Evolutionary conservation across 2,797 vertebrate genomes (phyloP).

Genomic region (Trachops cirrhosus): DNA sequence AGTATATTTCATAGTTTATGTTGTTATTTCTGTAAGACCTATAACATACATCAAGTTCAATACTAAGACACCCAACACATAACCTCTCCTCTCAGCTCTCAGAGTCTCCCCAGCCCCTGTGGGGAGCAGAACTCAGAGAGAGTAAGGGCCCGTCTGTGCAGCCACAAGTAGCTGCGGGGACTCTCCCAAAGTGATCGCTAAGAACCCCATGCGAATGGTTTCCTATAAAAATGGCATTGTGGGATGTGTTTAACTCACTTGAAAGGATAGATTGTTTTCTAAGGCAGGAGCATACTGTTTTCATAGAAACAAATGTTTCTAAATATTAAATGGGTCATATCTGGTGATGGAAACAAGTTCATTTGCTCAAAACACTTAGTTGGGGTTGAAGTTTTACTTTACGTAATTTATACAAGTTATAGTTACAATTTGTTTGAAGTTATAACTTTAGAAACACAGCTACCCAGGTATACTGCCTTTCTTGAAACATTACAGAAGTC

Average conservation of each 20-base stretch:
- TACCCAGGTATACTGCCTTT: background rate
- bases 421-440: conserved; percentile 4
- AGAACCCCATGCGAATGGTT: background rate
- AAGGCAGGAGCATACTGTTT: background rate
- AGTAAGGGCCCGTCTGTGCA: background rate
- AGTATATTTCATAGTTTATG: background rate
- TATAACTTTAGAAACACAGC: conserved; percentile 52
- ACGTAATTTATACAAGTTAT: conserved; percentile 12
- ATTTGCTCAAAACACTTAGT: conserved; percentile 26
- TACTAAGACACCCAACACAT: background rate
- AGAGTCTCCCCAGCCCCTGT: background rate
- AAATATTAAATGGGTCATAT: conserved; percentile 30
- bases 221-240: conserved; percentile 23
- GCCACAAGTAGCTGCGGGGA: background rate
- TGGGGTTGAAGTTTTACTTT: conserved; percentile 33
- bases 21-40: conserved; percentile 7
- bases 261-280: conserved; percentile 48
- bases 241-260: conserved; percentile 32
- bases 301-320: conserved; percentile 45
- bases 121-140: background rate
- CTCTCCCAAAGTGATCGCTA: background rate
- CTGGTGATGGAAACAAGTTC: conserved; percentile 39
- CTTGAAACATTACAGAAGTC: conserved; percentile 37
- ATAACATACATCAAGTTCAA: conserved; percentile 21
- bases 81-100: background rate